Conservation (phyloP, 2,888 invertebrate genomes). For the Mesorhabditis sp. region DNA sequence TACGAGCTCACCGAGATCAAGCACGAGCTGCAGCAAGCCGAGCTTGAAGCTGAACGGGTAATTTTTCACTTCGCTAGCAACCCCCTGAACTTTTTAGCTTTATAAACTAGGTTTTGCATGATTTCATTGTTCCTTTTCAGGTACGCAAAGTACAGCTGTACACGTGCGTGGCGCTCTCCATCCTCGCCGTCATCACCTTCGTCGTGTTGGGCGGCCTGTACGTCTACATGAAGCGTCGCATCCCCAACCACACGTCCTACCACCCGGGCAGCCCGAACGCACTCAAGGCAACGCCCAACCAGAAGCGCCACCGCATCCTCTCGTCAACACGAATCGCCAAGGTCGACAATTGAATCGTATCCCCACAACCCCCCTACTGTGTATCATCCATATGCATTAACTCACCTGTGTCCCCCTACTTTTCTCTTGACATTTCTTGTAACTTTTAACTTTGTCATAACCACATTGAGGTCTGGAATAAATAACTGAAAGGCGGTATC, state of each 20-base stretch:
- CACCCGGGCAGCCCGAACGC: neutral
- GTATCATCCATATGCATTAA: no score
- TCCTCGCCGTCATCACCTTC: neutral
- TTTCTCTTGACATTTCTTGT: no score
- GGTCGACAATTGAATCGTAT: no score
- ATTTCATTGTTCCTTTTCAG: neutral
- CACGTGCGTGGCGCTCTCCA: neutral
- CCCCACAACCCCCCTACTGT: no score
- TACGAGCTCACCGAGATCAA: constrained; percentile 54
- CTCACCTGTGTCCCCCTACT: no score
- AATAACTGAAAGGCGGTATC: no score
- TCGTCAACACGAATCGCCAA: no score
- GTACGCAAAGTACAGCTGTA: neutral
- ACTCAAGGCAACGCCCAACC: no score
- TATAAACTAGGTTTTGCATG: neutral
- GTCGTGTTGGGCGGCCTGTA: neutral
- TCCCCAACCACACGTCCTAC: constrained; percentile 6
- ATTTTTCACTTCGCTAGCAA: neutral
- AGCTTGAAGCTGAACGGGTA: constrained; percentile 9
- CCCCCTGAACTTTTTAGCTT: no score
- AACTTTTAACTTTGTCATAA: no score
- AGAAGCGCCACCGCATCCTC: no score
- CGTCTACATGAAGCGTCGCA: constrained; percentile 1
- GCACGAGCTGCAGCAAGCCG: constrained; percentile 42
- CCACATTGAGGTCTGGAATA: no score